phyloP scores from a whole-genome alignment of 2,113 vertebrate species.

The Sitta europaea region DNA sequence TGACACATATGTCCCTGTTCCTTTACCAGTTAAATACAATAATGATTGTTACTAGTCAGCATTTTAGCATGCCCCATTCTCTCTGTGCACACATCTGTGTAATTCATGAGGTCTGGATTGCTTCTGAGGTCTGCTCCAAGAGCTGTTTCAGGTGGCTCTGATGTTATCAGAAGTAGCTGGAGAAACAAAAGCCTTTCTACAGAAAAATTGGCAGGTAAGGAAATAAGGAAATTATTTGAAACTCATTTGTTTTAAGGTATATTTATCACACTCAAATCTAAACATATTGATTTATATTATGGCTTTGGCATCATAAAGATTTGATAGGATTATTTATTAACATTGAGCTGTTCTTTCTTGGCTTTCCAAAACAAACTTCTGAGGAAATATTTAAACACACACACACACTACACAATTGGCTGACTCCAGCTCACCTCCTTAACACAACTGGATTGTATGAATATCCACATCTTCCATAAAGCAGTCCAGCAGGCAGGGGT shows the following conservation, averaged over 20 bases:
- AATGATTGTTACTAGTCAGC: not conserved
- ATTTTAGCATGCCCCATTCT: not conserved
- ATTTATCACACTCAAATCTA: conserved; percentile 31
- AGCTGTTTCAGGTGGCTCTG: conserved; percentile 16
- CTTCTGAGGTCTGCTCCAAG: not conserved
- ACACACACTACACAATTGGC: not conserved
- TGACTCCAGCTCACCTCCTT: not conserved
- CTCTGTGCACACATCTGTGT: not conserved
- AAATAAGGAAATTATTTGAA: conserved; percentile 37
- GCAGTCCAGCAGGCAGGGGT: not conserved
- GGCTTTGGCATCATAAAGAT: conserved; percentile 21
- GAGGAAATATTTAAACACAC: not conserved
- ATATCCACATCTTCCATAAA: not conserved
- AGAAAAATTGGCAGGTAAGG: conserved; percentile 12
- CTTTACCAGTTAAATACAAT: not conserved
- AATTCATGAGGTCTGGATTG: not conserved
- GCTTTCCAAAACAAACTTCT: conserved; percentile 8
- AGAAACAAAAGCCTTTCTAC: conserved; percentile 7
- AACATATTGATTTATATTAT: conserved; percentile 32
- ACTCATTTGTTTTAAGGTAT: not conserved
- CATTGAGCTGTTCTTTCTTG: not conserved
- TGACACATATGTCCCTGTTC: not conserved
- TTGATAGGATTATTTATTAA: conserved; percentile 48
- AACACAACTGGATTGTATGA: not conserved
- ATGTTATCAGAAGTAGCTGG: conserved; percentile 20